Base-by-base conservation (phyloP, 1,140 invertebrate genomes). In the Macrostomum lignano region DNA sequence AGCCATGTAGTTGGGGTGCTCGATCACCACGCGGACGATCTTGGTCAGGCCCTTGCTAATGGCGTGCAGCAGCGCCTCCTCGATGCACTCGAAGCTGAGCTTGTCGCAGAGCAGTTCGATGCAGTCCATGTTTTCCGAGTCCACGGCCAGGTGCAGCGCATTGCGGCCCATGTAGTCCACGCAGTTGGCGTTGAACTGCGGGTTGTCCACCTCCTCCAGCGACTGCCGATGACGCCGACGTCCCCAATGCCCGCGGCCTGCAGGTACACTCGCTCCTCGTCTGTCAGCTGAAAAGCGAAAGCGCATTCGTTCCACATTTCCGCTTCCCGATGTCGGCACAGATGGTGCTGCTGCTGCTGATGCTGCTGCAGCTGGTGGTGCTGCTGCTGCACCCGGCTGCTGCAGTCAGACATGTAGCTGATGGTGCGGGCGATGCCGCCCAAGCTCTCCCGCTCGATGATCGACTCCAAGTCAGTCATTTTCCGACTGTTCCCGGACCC, bases 1-100 rank as follows among this genome's bases (percentile, higher is more conserved):
- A 7, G 47, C 51, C 42, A 51, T 55, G 36, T 49, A 52, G 30
- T 45, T 51, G 3, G 40, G 40, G 65, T 72, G 74, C 41, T 74
- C 67, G 25, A 82, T 49, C 1, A 81, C 58, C 2, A 77, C 55
- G 54, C 81, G 75, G 0, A 81, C 76, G 2, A 71, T 75, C 52
- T 82, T 76, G 7, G 81, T 74, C 44, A 75, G 21, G 14, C 32
- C 36, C 19, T 39, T 39, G 21, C 30, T 39, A 3, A 40, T 39
- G 5, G 39, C 37, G 21, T 40, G 39, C n/a, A 40, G 26, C 14
- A 40, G 38, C 10, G 40, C 34, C 25, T 42, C 40, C 25, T 42
- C 40, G 21, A 40, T 38, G 34, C 38, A 37, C 29, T 42, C 40
- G 25, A 42, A 42, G 25, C 32, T 36, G 22, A 42, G 11, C 17